Evolutionary conservation across 2,113 vertebrate genomes (phyloP), one percentile per base, ranked within the genome.

Genomic region (Sitta europaea): DNA sequence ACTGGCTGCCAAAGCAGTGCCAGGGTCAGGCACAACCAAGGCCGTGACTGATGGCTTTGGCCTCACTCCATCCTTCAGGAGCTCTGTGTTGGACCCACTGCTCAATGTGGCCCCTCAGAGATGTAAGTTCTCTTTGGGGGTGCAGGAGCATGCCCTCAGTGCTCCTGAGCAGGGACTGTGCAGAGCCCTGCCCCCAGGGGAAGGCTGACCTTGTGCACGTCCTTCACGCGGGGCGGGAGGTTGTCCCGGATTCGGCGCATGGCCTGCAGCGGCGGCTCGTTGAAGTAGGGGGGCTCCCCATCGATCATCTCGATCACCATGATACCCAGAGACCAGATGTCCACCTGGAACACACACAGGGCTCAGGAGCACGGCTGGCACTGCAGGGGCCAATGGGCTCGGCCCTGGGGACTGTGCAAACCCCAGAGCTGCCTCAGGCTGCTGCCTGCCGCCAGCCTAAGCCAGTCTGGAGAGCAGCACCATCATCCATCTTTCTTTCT

Each of bases 281-380:
- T 99, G 96, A 99, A 99, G 96, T 99, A 99, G 1, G 99, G 99
- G 7, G 99, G 99, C 27, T 99, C 99, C 0, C 99, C 99, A 0
- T 99, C 99, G 21, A 99, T 99, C 99, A 99, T 99, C 97, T 99
- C 99, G 19, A 99, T 99, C 92, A 99, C 99, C 99, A 99, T 99
- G 97, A 99, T 99, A 59, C 99, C 99, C 53, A 99, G 97, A 61
- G 99, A 99, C 99, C 99, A 99, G 97, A 99, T 99, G 74, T 99
- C 99, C 96, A 99, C 98, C 98, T 98, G 95, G 7, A 95, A 94
- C 75, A 92, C 35, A 97, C 21, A 77, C 23, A 1, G 28, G 4
- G 6, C 6, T 40, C 13, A 0, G 11, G 9, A 84, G 23, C 45
- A 16, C 57, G 7, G 4, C 61, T 7, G 86, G 20, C 4, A 48